A percentile compares a stretch with the other conserved stretches of the same genome.
Conservation (phyloP, 1,140 invertebrate genomes). For the Philotrypesis tridentata region DNA sequence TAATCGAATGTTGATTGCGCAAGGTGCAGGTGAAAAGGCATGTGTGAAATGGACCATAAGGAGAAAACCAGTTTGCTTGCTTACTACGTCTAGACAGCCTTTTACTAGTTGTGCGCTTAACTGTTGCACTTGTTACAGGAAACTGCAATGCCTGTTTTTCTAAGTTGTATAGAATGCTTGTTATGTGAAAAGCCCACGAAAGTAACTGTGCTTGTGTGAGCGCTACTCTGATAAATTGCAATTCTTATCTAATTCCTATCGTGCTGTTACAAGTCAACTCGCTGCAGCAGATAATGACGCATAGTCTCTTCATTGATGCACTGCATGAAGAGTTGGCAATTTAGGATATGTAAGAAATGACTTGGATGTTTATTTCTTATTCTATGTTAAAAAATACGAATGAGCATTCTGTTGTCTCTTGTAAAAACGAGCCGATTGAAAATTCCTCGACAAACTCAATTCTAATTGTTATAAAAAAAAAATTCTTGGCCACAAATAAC, state of each 20-base stretch:
- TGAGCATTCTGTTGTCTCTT: no score
- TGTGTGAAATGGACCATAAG: constrained; percentile 29
- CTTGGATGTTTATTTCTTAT: no score
- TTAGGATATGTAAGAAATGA: no score
- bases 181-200: neutral
- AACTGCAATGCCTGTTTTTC: neutral
- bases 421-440: no score
- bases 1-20: constrained; percentile 35
- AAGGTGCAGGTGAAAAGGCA: constrained; percentile 41
- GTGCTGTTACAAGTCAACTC: neutral
- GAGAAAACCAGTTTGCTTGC: constrained; percentile 37
- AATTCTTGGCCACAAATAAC: no score
- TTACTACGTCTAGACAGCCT: constrained; percentile 9
- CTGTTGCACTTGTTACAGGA: neutral
- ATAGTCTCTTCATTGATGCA: no score
- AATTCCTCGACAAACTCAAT: no score
- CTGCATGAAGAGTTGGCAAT: no score
- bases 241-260: neutral
- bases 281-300: no score
- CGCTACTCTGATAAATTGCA: neutral
- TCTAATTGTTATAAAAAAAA: no score
- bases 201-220: neutral
- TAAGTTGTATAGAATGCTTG: neutral
- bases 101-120: constrained; percentile 39
- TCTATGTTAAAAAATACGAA: no score